Evolutionary conservation across 2,888 invertebrate genomes (phyloP).

Genomic region (Ethmia dodecea): DNA sequence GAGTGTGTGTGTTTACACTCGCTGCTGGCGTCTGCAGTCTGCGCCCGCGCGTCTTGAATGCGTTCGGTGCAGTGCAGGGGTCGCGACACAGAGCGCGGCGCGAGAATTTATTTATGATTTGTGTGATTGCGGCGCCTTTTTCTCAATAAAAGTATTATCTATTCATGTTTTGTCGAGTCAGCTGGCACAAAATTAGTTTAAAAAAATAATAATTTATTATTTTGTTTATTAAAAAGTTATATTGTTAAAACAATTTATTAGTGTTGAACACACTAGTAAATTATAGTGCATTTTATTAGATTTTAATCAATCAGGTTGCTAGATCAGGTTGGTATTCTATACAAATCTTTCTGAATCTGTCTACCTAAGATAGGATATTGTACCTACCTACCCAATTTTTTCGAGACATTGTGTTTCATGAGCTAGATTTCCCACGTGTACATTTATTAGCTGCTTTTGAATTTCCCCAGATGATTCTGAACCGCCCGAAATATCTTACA

Average conservation of each 20-base stretch:
- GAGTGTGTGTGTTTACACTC: conserved; percentile 59
- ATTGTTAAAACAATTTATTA: no score
- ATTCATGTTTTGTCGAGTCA: conserved; percentile 28
- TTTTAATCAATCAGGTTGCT: no score
- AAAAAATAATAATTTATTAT: no score
- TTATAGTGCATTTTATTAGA: no score
- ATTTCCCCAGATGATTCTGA: conserved; percentile 39
- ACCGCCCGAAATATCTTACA: conserved; percentile 27
- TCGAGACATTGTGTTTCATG: conserved; percentile 1
- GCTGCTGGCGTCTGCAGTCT: conserved; percentile 31
- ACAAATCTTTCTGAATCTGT: no score
- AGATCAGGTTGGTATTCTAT: no score
- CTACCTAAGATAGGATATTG: background rate
- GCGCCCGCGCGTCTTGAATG: conserved; percentile 32
- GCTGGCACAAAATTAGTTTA: no score
- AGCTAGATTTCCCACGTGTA: conserved; percentile 40
- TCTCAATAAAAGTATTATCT: conserved; percentile 20
- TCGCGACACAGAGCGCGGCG: conserved; percentile 26
- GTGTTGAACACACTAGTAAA: no score
- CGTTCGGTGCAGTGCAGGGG: conserved; percentile 29
- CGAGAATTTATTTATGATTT: conserved; percentile 32
- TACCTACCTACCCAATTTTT: conserved; percentile 1
- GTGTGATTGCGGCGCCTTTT: conserved; percentile 34
- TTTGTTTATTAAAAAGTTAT: no score
- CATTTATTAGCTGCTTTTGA: conserved; percentile 40